Percentiles rank a stretch among this genome's conserved stretches.
These are phyloP conservation scores for Lagria hirta DNA, from an alignment of 2,888 invertebrate species.

Conservation along the genomic window DNA sequence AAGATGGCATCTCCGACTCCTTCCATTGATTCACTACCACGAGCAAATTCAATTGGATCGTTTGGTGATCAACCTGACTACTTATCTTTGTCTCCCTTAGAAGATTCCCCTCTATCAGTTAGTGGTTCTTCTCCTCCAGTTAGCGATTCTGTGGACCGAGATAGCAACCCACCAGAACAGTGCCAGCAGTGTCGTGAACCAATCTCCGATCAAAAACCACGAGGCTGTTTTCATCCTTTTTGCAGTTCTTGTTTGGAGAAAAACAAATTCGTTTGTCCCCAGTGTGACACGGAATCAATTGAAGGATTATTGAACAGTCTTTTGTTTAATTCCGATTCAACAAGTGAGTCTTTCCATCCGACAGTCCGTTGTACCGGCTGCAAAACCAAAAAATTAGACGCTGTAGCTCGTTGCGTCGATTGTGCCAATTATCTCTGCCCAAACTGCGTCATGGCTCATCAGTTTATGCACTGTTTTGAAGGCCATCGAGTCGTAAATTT, in stretches of 20 bases:
- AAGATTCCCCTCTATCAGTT: conserved; percentile 76
- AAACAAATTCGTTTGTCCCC: conserved; percentile 75
- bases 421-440: conserved; percentile 95
- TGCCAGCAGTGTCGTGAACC: conserved; percentile 77
- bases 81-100: conserved; percentile 61
- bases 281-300: conserved; percentile 58
- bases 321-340: conserved; percentile 50
- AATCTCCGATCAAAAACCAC: conserved; percentile 71
- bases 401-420: conserved; percentile 94
- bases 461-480: conserved; percentile 98
- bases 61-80: conserved; percentile 79
- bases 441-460: conserved; percentile 98
- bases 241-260: conserved; percentile 82
- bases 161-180: conserved; percentile 47
- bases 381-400: conserved; percentile 92
- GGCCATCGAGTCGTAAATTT: conserved; percentile 87
- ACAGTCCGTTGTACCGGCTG: conserved; percentile 88
- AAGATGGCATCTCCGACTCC: conserved; percentile 93
- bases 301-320: conserved; percentile 55
- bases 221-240: conserved; percentile 82
- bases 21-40: conserved; percentile 88
- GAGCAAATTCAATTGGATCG: conserved; percentile 90
- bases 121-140: conserved; percentile 87
- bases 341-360: conserved; percentile 47
- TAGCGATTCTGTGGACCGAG: conserved; percentile 79